Evolutionary conservation across 2,888 invertebrate species (phyloP), one percentile per base, ranked within the genome.

Genomic region (Amitus sp.): DNA sequence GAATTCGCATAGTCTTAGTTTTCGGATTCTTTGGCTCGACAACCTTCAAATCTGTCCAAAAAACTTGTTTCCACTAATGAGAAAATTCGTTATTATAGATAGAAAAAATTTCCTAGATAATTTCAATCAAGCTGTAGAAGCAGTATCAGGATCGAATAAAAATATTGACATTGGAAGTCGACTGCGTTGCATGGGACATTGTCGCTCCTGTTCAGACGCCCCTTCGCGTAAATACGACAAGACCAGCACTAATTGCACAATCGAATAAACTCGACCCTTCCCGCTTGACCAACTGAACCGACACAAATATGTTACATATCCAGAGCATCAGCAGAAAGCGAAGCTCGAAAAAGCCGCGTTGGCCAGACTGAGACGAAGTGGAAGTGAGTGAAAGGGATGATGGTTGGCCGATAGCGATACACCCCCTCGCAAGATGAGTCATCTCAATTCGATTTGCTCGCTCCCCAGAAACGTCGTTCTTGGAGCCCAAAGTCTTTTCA

Each of bases 231-330:
- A 69, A 72, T 70, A 74, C 72, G 77, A 76, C 77, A 76, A 75
- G 74, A 82, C 78, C 81, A 80, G 81, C 70, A 79, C 80, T 82
- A 80, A 82, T 82, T 82, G 81, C 78, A 82, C 81, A 82, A 82
- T 77, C 79, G 81, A 82, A 79, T 79, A 79, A 79, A 77, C 78
- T 75, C 73, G 68, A 64, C 67, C 65, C 62, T 56, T 54, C 62
- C 52, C 55, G 67, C 66, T 66, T 70, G 73, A 68, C 66, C 66
- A 69, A 71, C 59, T 61, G 72, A 66, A 69, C 66, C 70, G 70
- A 65, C 65, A 68, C 70, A 68, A 68, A 70, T 67, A 60, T 68
- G 70, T 59, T 66, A 68, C 66, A 66, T 66, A 69, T 62, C 60
- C 49, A 27, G 37, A 56, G 54, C 49, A 53, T 49, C 51, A 58